Evolutionary conservation across 2,797 vertebrate species (phyloP).

Genomic region (Melanogrammus aeglefinus): DNA sequence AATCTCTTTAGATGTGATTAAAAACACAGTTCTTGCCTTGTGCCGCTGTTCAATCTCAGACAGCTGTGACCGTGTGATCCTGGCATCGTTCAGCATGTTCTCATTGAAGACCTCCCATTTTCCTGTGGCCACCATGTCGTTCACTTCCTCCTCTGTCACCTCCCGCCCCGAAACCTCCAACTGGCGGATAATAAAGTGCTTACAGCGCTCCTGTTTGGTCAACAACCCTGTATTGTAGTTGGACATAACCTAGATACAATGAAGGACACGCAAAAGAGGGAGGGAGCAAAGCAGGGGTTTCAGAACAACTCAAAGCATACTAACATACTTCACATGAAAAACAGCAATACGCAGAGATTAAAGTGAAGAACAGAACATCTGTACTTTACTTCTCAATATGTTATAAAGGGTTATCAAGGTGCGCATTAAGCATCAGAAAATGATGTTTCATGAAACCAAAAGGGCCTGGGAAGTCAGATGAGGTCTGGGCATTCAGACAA

Average conservation of each 20-base stretch:
- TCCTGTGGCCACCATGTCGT: slow-evolving; percentile 87
- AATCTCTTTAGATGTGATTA: background rate
- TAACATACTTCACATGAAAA: background rate
- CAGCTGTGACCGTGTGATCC: slow-evolving; percentile 86
- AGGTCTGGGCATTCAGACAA: too few species aligned
- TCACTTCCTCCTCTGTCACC: slow-evolving; percentile 84
- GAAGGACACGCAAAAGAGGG: slow-evolving; percentile 21
- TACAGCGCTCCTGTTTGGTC: slow-evolving; percentile 88
- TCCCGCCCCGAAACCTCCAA: slow-evolving; percentile 88
- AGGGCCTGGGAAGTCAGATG: too few species aligned
- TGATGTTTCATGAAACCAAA: background rate
- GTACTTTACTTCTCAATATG: background rate
- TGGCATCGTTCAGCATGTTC: slow-evolving; percentile 86
- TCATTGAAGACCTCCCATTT: slow-evolving; percentile 97
- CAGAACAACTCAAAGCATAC: background rate
- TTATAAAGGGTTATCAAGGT: background rate
- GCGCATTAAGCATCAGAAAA: background rate
- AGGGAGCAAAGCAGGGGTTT: slow-evolving; percentile 19
- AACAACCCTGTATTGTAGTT: slow-evolving; percentile 83
- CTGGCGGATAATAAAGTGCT: slow-evolving; percentile 88
- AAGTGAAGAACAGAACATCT: background rate
- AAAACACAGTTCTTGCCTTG: slow-evolving; percentile 52
- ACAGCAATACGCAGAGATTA: background rate
- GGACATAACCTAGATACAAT: slow-evolving; percentile 76
- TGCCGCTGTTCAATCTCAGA: slow-evolving; percentile 93